A percentile compares a stretch with the other conserved stretches of the same genome.
Conservation (phyloP, 2,797 vertebrate species). For the Odontamblyopus rebecca region DNA sequence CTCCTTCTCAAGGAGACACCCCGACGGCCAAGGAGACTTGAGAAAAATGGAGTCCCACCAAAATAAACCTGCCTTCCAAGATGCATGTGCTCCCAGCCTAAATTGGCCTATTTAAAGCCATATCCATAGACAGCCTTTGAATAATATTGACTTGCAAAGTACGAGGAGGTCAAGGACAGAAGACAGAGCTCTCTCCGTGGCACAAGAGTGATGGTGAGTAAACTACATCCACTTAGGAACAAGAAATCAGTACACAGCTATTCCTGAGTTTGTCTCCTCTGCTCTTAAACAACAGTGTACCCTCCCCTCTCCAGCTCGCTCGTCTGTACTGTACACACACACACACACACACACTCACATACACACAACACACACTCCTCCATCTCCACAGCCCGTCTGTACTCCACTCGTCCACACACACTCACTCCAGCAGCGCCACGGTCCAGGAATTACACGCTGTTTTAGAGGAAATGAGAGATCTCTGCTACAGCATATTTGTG, state of each 20-base stretch:
- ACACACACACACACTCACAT: too few relatives aligned
- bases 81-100: slow-evolving; percentile 80
- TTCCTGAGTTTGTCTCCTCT: slow-evolving; percentile 30
- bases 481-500: slow-evolving; percentile 22
- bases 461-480: slow-evolving; percentile 23
- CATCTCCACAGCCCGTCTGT: too few relatives aligned
- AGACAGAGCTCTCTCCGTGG: slow-evolving; percentile 57
- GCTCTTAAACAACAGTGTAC: slow-evolving; percentile 5
- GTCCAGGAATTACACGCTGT: slow-evolving; percentile 20
- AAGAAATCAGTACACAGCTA: slow-evolving; percentile 41
- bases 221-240: slow-evolving; percentile 52
- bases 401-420: background rate
- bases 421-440: slow-evolving; percentile 14
- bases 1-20: slow-evolving; percentile 83
- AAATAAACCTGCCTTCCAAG: slow-evolving; percentile 87
- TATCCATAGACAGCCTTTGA: slow-evolving; percentile 80
- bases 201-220: slow-evolving; percentile 66
- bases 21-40: slow-evolving; percentile 81
- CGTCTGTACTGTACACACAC: too few relatives aligned
- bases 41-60: slow-evolving; percentile 82
- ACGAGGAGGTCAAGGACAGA: slow-evolving; percentile 73
- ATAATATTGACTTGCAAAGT: slow-evolving; percentile 82
- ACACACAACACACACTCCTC: too few relatives aligned
- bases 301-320: too few relatives aligned
- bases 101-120: slow-evolving; percentile 85